Base-by-base conservation (phyloP, 2,888 invertebrate genomes). In the Thelaira solivaga region DNA sequence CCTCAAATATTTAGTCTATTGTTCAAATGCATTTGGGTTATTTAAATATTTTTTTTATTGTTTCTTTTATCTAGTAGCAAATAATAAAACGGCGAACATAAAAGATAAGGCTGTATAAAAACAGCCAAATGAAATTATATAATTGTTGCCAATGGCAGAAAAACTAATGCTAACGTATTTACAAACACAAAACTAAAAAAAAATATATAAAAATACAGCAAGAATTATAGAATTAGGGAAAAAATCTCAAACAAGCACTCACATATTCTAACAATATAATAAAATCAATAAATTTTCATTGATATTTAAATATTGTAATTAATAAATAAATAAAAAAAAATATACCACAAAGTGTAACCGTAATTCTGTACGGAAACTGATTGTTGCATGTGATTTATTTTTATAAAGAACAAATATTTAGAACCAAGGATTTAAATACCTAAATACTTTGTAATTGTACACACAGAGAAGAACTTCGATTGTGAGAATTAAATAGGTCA, bases 221-320 rank as follows among this genome's bases (percentile, higher is more conserved):
- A 18, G 18, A 36, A 41, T 34, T 45, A n/a, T 45, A 31, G 4
- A 26, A 47, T 47, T 45, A 41, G 11, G 20, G 8, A 26, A 18
- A 68, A 26, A 67, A 13, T 18, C 51, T 26, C 31, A 59, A n/a
- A 18, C 26, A 51, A 6, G 26, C 16, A 16, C 2, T 8, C 1
- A 10, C 29, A 39, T 34, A 62, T 18, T 4, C 10, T 24, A 34
- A 51, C 18, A 10, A 69, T 41, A 57, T 16, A 22, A 51, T n/a
- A 31, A 34, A 47, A 59, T 69, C 36, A 65, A 62, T 49, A 61
- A 53, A 78, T 53, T 62, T 65, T 64, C 51, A 74, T 59, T 65
- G 73, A 78, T 22, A 74, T 45, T 64, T 59, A 61, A 69, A 74
- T 78, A 68, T 59, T 31, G 73, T 53, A 74, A 69, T 69, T 65